Conservation (phyloP, 2,113 vertebrate genomes). For the Eubucco bourcierii region DNA sequence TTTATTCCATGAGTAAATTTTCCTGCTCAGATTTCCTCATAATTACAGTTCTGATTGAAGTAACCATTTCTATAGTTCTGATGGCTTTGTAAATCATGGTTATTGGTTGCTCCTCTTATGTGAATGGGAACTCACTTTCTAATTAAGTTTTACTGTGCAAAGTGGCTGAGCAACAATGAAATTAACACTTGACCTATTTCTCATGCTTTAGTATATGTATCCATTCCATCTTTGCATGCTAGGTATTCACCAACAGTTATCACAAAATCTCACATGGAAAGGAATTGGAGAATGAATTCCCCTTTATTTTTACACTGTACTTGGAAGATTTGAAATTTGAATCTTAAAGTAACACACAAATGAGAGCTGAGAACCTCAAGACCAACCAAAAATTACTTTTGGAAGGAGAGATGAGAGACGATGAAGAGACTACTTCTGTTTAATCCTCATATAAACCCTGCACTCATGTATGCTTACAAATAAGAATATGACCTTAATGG, state of each 20-base stretch:
- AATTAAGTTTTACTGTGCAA: slow-evolving; percentile 6
- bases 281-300: background rate
- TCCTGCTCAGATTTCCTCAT: slow-evolving; percentile 33
- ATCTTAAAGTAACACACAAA: background rate
- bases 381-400: background rate
- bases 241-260: background rate
- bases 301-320: background rate
- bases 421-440: background rate
- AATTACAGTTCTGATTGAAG: slow-evolving; percentile 50
- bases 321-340: background rate
- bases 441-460: background rate
- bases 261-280: background rate
- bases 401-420: background rate
- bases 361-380: background rate
- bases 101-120: background rate
- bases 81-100: slow-evolving; percentile 40
- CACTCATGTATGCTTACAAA: background rate
- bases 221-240: background rate
- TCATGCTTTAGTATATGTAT: background rate
- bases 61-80: slow-evolving; percentile 28
- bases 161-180: background rate
- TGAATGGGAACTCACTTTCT: slow-evolving; percentile 8
- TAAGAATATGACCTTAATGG: background rate
- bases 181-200: slow-evolving; percentile 18
- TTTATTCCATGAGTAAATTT: slow-evolving; percentile 47